phyloP scores from a whole-genome alignment of 2,888 invertebrate species.

The Leucozona laternaria region DNA sequence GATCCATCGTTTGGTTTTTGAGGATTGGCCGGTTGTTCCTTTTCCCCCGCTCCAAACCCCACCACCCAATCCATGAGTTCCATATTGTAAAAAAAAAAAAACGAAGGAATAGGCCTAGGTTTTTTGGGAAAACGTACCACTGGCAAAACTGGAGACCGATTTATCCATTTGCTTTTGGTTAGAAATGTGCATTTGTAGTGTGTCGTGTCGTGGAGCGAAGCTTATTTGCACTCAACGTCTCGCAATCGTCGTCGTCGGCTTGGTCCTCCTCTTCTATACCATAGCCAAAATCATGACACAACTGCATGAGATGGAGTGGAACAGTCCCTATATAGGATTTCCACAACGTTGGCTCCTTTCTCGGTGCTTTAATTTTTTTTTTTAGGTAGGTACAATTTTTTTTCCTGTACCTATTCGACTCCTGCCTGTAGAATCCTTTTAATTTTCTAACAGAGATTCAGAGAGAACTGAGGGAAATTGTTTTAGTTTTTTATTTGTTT shows the following conservation, averaged over 20 bases:
- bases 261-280: neutral
- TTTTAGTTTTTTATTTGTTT: slow-evolving; percentile 38
- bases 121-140: slow-evolving; percentile 28
- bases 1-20: slow-evolving; percentile 68
- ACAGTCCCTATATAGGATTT: slow-evolving; percentile 57
- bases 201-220: slow-evolving; percentile 36
- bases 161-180: slow-evolving; percentile 56
- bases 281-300: slow-evolving; percentile 45
- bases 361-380: slow-evolving; percentile 9
- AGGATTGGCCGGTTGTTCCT: slow-evolving; percentile 52
- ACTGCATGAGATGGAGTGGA: slow-evolving; percentile 61
- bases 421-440: slow-evolving; percentile 58
- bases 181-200: slow-evolving; percentile 66
- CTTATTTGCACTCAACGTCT: slow-evolving; percentile 71
- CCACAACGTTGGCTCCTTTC: slow-evolving; percentile 32
- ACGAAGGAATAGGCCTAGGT: slow-evolving; percentile 35
- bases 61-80: neutral
- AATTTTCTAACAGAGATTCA: slow-evolving; percentile 57
- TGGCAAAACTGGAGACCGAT: slow-evolving; percentile 42
- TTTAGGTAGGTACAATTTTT: neutral
- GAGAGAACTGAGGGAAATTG: slow-evolving; percentile 41
- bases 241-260: slow-evolving; percentile 34
- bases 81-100: neutral
- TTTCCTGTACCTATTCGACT: neutral
- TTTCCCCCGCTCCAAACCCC: too few species aligned